A percentile compares a stretch with the other conserved stretches of the same genome.
Evolutionary conservation across 2,888 invertebrate species (phyloP).

Genomic region (Drosophila antonietae): DNA sequence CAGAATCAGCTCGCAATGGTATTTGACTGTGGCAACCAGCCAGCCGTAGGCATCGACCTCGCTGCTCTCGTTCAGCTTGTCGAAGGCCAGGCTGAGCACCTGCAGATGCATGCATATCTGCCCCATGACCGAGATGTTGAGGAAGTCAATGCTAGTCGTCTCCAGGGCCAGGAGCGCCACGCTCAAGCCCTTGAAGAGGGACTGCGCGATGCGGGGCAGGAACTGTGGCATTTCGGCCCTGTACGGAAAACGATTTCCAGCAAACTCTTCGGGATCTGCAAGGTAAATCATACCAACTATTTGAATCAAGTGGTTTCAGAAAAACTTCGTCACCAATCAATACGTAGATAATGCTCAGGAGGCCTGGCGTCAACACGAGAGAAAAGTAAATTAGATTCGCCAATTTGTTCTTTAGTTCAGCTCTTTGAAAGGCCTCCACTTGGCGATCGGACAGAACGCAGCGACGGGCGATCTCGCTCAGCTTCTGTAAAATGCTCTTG

Average conservation of each 20-base stretch:
- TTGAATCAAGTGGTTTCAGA: too few species aligned
- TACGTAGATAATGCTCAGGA: constrained; percentile 39
- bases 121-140: constrained; percentile 73
- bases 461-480: constrained; percentile 40
- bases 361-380: constrained; percentile 48
- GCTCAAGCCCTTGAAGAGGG: constrained; percentile 65
- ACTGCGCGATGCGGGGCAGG: constrained; percentile 49
- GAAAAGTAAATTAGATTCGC: constrained; percentile 47
- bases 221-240: constrained; percentile 60
- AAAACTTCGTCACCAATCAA: constrained; percentile 36
- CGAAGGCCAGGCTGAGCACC: constrained; percentile 69
- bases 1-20: constrained; percentile 69
- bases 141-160: constrained; percentile 67
- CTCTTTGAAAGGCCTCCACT: constrained; percentile 35
- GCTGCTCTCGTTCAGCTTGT: constrained; percentile 38
- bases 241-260: constrained; percentile 72
- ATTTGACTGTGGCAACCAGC: constrained; percentile 51
- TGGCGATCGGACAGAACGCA: constrained; percentile 56
- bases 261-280: constrained; percentile 60
- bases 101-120: constrained; percentile 77
- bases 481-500: constrained; percentile 32
- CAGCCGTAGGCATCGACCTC: constrained; percentile 36
- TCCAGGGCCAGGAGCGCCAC: constrained; percentile 59
- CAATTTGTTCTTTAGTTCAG: constrained; percentile 39
- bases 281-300: not conserved